These are phyloP conservation scores for Hypothenemus hampei DNA, from an alignment of 1,140 invertebrate species.

Conservation along the genomic window DNA sequence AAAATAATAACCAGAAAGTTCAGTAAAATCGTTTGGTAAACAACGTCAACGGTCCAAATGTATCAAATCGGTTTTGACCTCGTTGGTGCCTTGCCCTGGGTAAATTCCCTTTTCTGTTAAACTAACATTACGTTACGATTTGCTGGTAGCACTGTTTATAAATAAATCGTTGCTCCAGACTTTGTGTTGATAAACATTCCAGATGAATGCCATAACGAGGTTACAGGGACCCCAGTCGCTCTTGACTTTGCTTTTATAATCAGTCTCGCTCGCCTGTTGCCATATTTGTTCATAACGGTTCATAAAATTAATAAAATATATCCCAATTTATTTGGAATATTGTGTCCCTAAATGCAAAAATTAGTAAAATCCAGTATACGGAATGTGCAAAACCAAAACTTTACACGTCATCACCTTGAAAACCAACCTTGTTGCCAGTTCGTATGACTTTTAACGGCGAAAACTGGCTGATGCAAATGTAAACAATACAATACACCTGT, in stretches of 20 bases:
- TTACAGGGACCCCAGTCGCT: conserved; percentile 33
- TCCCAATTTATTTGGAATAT: too few relatives aligned
- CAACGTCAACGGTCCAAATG: too few relatives aligned
- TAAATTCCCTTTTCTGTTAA: conserved; percentile 2
- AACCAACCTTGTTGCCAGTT: too few relatives aligned
- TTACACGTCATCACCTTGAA: too few relatives aligned
- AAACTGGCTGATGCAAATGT: too few relatives aligned
- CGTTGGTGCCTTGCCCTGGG: neutral
- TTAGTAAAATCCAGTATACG: too few relatives aligned
- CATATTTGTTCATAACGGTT: conserved; percentile 2
- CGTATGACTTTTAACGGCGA: too few relatives aligned
- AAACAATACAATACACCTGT: too few relatives aligned
- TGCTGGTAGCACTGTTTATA: conserved; percentile 24
- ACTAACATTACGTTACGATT: neutral
- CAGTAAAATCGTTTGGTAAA: too few relatives aligned
- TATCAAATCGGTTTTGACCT: conserved; percentile 3
- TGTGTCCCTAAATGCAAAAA: neutral
- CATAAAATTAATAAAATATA: neutral
- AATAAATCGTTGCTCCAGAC: conserved; percentile 20
- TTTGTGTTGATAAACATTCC: conserved; percentile 29
- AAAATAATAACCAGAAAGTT: too few relatives aligned
- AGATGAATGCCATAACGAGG: conserved; percentile 34
- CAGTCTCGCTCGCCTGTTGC: conserved; percentile 6
- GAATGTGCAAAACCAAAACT: too few relatives aligned
- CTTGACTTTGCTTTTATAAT: conserved; percentile 32